Conservation (phyloP, 2,888 invertebrate genomes). For the Ormia ochracea region DNA sequence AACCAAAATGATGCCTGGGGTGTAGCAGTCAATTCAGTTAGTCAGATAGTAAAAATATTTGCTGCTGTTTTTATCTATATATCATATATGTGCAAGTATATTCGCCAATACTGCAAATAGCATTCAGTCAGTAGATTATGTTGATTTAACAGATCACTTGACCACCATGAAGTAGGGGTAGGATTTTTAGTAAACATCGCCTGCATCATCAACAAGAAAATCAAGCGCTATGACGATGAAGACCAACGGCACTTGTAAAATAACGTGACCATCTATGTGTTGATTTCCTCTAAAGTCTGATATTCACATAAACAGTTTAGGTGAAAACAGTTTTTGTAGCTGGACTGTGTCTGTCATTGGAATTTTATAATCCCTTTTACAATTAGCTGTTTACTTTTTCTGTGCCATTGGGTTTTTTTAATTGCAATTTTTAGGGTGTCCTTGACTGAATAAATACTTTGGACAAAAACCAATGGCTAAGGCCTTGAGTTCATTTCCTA, state of each 20-base stretch:
- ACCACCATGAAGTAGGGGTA: constrained; percentile 41
- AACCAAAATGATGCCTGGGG: constrained; percentile 45
- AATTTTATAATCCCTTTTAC: too few relatives aligned
- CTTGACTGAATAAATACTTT: too few relatives aligned
- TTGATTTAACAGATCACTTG: constrained; percentile 52
- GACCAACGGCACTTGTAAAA: not conserved
- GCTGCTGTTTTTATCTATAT: constrained; percentile 32
- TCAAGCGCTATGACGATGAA: constrained; percentile 23
- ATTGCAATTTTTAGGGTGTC: too few relatives aligned
- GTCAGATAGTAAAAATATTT: constrained; percentile 34
- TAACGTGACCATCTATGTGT: constrained; percentile 13
- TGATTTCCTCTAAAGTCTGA: not conserved
- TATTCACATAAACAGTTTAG: too few relatives aligned
- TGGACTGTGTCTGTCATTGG: too few relatives aligned
- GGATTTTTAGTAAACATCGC: constrained; percentile 30
- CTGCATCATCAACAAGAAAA: constrained; percentile 25
- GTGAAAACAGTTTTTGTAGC: too few relatives aligned
- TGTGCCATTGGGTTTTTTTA: too few relatives aligned
- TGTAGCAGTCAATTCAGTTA: constrained; percentile 29
- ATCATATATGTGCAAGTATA: not conserved
- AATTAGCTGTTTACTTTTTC: too few relatives aligned
- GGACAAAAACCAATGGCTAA: too few relatives aligned
- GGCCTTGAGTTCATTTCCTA: too few relatives aligned
- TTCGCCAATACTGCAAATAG: constrained; percentile 36
- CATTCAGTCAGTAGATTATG: constrained; percentile 36